Conservation (phyloP, 2,888 invertebrate genomes). For the Polyommatus iphigenia region DNA sequence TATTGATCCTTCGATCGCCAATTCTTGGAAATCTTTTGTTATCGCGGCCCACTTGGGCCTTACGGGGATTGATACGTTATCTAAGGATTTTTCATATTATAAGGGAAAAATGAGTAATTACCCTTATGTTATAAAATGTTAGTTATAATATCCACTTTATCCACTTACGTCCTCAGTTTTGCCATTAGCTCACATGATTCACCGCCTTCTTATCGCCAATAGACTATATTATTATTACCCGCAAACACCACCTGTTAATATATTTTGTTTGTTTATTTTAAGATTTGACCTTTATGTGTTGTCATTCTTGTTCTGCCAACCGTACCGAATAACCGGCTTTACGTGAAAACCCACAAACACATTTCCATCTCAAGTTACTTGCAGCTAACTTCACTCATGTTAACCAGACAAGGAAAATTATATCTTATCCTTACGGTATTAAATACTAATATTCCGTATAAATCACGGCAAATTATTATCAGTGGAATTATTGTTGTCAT, state of each 20-base stretch:
- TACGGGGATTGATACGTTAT: too few species aligned
- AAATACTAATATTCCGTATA: neutral
- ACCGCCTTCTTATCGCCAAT: neutral
- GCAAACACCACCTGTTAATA: neutral
- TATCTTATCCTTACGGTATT: neutral
- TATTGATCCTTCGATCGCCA: too few species aligned
- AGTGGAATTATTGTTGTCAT: neutral
- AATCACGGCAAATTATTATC: neutral
- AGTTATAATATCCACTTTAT: too few species aligned
- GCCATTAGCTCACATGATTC: neutral
- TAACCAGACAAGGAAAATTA: neutral
- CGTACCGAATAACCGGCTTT: constrained; percentile 45
- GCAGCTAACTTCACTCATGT: constrained; percentile 2
- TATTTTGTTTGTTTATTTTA: constrained; percentile 12
- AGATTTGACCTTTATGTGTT: constrained; percentile 39
- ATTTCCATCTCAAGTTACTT: neutral
- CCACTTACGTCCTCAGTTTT: too few species aligned
- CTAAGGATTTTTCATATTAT: too few species aligned
- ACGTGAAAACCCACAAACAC: constrained; percentile 48
- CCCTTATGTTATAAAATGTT: too few species aligned
- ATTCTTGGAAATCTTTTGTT: too few species aligned
- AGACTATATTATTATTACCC: neutral
- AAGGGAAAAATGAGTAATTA: too few species aligned
- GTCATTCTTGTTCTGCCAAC: constrained; percentile 10
- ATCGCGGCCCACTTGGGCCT: too few species aligned